Conservation (phyloP, 2,888 invertebrate species). For the Podotricha telesiphe region DNA sequence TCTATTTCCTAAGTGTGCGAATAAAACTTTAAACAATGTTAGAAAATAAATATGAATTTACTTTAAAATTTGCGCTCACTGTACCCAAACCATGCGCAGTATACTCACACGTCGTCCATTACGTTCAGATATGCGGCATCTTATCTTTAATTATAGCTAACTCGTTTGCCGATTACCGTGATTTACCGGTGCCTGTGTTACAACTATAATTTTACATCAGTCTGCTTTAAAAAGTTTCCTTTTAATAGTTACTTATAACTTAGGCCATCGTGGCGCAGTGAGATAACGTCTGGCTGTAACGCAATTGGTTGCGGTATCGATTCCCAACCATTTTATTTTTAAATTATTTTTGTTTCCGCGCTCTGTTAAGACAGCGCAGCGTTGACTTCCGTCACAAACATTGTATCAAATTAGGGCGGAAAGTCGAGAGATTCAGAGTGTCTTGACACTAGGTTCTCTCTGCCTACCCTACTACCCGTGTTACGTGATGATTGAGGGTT, state of each 20-base stretch:
- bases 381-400: too few species aligned
- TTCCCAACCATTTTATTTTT: too few species aligned
- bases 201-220: conserved; percentile 52
- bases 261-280: too few species aligned
- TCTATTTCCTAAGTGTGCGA: too few species aligned
- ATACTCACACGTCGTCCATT: conserved; percentile 60
- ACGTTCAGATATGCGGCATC: conserved; percentile 63
- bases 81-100: conserved; percentile 46
- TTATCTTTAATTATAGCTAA: conserved; percentile 75
- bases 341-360: too few species aligned
- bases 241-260: not conserved
- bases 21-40: too few species aligned
- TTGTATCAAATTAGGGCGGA: not conserved
- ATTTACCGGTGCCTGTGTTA: conserved; percentile 60
- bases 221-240: conserved; percentile 48
- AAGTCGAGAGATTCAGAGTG: not conserved
- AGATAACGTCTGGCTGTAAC: too few species aligned
- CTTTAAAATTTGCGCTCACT: conserved; percentile 37
- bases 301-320: too few species aligned
- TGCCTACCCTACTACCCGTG: too few species aligned
- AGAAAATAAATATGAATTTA: not conserved
- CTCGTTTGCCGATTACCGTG: conserved; percentile 69
- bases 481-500: too few species aligned
- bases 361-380: not conserved
- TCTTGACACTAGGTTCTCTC: too few species aligned